A percentile compares a stretch with the other conserved stretches of the same genome.
phyloP scores from a whole-genome alignment of 2,888 invertebrate genomes.

The Cheilosia urbana region DNA sequence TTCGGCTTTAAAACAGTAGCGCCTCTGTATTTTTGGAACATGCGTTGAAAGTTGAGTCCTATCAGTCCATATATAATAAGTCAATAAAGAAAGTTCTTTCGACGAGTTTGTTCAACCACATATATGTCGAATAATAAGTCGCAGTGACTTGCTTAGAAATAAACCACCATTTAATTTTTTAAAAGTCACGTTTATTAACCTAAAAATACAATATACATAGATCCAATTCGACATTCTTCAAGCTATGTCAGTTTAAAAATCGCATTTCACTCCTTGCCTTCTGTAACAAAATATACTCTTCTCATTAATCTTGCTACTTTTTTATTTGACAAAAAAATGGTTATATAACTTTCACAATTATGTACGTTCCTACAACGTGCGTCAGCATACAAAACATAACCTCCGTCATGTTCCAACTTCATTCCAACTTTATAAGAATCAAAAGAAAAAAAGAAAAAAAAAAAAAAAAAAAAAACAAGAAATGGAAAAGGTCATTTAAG shows the following conservation, averaged over 20 bases:
- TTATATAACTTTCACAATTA: neutral
- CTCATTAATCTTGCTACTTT: neutral
- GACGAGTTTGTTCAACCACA: too few relatives aligned
- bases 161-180: too few relatives aligned
- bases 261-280: neutral
- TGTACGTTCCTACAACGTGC: neutral
- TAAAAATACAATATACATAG: too few relatives aligned
- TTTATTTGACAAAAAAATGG: neutral
- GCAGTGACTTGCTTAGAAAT: too few relatives aligned
- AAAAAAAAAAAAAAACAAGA: neutral
- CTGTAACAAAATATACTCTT: neutral
- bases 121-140: too few relatives aligned
- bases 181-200: neutral
- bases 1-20: too few relatives aligned
- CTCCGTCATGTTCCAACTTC: neutral
- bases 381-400: constrained; percentile 1
- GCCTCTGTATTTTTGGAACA: too few relatives aligned
- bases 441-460: neutral
- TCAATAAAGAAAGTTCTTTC: too few relatives aligned
- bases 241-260: neutral
- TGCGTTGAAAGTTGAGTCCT: too few relatives aligned
- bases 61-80: too few relatives aligned
- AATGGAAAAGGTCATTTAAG: neutral
- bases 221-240: neutral
- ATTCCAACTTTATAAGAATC: neutral